These are phyloP conservation scores for Tetramorium simillimum DNA, from an alignment of 1,140 invertebrate genomes.

Conservation along the genomic window DNA sequence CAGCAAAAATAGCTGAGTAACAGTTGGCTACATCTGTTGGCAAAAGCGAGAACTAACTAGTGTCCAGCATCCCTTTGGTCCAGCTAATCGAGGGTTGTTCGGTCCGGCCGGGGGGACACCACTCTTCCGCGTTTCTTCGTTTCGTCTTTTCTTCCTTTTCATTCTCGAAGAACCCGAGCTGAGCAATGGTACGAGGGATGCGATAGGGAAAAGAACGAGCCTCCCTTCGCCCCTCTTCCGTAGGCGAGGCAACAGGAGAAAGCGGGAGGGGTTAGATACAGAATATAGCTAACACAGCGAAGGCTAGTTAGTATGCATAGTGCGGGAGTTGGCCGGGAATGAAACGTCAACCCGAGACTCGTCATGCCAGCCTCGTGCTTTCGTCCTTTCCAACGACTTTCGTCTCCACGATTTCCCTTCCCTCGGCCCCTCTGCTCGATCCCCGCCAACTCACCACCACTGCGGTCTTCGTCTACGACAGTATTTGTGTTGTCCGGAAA, in stretches of 20 bases:
- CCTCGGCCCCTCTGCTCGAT: slow-evolving; percentile 7
- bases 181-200: slow-evolving; percentile 19
- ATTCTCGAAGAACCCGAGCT: slow-evolving; percentile 63
- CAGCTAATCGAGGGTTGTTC: slow-evolving; percentile 65
- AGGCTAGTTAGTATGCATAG: slow-evolving; percentile 85
- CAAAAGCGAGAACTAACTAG: slow-evolving; percentile 66
- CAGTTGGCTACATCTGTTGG: slow-evolving; percentile 76
- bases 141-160: slow-evolving; percentile 70
- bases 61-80: slow-evolving; percentile 62
- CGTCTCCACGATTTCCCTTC: slow-evolving; percentile 67
- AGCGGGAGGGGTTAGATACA: slow-evolving; percentile 55
- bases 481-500: slow-evolving; percentile 55
- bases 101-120: slow-evolving; percentile 3
- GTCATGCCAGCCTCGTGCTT: slow-evolving; percentile 83
- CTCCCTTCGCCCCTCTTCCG: no score
- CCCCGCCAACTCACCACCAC: slow-evolving; percentile 41
- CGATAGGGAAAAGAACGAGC: not conserved
- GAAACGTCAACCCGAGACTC: slow-evolving; percentile 85
- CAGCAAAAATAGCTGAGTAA: slow-evolving; percentile 36
- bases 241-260: slow-evolving; percentile 39
- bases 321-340: slow-evolving; percentile 85
- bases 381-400: slow-evolving; percentile 78
- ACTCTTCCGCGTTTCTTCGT: slow-evolving; percentile 41
- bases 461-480: slow-evolving; percentile 41
- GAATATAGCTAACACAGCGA: slow-evolving; percentile 80